phyloP scores from a whole-genome alignment of 2,797 vertebrate species.

The Xiphorhynchus erythropygius region DNA sequence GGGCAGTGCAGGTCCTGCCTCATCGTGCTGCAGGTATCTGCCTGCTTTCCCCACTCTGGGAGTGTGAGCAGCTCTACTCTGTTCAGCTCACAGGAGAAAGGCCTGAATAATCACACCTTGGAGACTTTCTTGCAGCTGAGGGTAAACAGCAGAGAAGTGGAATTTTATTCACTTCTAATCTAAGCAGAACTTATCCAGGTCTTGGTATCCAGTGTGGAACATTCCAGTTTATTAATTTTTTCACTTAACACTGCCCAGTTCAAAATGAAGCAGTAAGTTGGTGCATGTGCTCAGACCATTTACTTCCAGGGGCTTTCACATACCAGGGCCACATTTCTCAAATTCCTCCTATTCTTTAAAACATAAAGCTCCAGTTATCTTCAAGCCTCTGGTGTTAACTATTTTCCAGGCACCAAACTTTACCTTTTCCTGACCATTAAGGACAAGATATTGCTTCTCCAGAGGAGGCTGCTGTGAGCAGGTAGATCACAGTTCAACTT shows the following conservation, averaged over 20 bases:
- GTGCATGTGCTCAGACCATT: not conserved
- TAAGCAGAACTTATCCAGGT: not conserved
- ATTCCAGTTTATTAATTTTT: not conserved
- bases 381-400: not conserved
- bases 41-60: not conserved
- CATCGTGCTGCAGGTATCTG: fast-evolving
- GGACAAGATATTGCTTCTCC: not conserved
- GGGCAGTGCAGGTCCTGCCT: not conserved
- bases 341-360: slow-evolving; percentile 30
- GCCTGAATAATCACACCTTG: slow-evolving; percentile 37
- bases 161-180: slow-evolving; percentile 19
- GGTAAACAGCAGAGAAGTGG: not conserved
- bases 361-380: not conserved
- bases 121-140: not conserved
- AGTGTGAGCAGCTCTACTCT: not conserved
- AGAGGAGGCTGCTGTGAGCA: not conserved
- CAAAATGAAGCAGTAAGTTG: not conserved
- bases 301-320: not conserved
- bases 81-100: not conserved
- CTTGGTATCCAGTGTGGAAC: not conserved
- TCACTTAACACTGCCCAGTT: not conserved
- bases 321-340: slow-evolving; percentile 7
- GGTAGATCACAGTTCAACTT: not conserved
- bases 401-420: not conserved
- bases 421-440: not conserved